These are phyloP conservation scores for Tolypeutes matacus DNA, from an alignment of 2,797 vertebrate genomes.

Conservation along the genomic window DNA sequence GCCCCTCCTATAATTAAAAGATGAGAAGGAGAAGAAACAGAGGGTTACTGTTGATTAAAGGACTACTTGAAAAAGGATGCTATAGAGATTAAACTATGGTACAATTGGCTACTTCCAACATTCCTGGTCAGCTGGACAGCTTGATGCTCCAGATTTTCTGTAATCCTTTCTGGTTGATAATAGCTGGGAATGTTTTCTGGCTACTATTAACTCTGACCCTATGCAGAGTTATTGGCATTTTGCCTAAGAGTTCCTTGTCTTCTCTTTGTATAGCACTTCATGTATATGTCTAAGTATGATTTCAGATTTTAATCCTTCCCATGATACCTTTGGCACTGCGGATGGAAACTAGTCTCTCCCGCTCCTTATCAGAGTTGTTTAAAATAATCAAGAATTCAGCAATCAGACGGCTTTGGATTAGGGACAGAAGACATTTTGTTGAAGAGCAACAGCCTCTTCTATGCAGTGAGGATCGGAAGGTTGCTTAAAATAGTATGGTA, in stretches of 20 bases:
- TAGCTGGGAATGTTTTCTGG: constrained; percentile 54
- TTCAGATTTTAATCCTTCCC: constrained; percentile 62
- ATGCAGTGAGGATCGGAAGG: constrained; percentile 1
- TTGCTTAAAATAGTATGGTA: constrained; percentile 38
- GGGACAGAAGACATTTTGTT: constrained; percentile 45
- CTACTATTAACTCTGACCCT: constrained; percentile 34
- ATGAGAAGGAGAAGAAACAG: neutral
- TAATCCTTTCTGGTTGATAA: neutral
- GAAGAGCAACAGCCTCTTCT: constrained; percentile 40
- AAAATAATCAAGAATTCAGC: constrained; percentile 72
- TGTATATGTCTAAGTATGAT: constrained; percentile 66
- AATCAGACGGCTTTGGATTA: constrained; percentile 59
- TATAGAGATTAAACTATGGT: neutral
- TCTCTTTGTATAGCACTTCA: constrained; percentile 67
- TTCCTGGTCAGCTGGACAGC: constrained; percentile 12
- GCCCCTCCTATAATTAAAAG: neutral
- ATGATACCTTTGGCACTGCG: constrained; percentile 58
- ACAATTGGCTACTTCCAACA: neutral
- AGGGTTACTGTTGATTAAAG: constrained; percentile 7
- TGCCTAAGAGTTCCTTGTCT: constrained; percentile 55
- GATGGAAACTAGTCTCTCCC: constrained; percentile 63
- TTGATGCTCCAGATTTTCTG: constrained; percentile 36
- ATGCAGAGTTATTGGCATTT: constrained; percentile 49
- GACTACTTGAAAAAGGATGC: neutral
- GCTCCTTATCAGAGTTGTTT: constrained; percentile 63